These are phyloP conservation scores for Pluvianellus socialis DNA, from an alignment of 2,113 vertebrate genomes.

Conservation along the genomic window DNA sequence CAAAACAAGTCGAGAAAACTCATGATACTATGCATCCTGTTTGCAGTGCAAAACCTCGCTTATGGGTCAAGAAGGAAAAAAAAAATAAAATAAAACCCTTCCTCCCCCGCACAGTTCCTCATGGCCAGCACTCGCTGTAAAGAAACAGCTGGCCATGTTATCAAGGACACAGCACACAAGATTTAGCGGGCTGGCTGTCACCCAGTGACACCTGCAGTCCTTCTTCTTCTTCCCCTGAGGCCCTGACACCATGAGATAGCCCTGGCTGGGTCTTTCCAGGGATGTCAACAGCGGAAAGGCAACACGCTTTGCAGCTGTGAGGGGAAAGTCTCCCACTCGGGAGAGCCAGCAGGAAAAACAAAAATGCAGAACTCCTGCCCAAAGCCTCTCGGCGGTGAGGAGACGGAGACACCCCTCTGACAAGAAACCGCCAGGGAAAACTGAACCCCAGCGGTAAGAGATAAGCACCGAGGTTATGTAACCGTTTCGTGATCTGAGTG, in stretches of 20 bases:
- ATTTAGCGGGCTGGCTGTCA: neutral
- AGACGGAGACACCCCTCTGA: neutral
- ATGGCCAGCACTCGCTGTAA: neutral
- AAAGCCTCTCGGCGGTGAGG: neutral
- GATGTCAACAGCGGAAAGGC: neutral
- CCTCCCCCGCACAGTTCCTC: neutral
- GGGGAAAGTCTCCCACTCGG: neutral
- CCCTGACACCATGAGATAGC: neutral
- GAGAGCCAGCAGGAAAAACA: neutral
- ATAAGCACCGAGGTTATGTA: neutral
- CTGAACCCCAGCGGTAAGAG: rapidly evolving
- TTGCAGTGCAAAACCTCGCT: neutral
- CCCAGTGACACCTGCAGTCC: neutral
- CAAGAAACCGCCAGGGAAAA: neutral
- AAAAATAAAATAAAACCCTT: neutral
- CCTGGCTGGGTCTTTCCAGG: rapidly evolving
- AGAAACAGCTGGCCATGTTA: neutral
- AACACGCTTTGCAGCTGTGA: neutral
- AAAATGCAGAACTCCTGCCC: neutral
- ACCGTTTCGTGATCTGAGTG: neutral
- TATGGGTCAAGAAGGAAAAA: rapidly evolving
- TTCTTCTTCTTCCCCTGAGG: neutral
- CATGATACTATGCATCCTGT: rapidly evolving
- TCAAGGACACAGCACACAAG: neutral
- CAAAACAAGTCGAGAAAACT: neutral